Percentiles rank a stretch among this genome's conserved stretches.
These are phyloP conservation scores for Sarotherodon lohbergeri DNA, from an alignment of 2,113 vertebrate genomes.

Conservation along the genomic window DNA sequence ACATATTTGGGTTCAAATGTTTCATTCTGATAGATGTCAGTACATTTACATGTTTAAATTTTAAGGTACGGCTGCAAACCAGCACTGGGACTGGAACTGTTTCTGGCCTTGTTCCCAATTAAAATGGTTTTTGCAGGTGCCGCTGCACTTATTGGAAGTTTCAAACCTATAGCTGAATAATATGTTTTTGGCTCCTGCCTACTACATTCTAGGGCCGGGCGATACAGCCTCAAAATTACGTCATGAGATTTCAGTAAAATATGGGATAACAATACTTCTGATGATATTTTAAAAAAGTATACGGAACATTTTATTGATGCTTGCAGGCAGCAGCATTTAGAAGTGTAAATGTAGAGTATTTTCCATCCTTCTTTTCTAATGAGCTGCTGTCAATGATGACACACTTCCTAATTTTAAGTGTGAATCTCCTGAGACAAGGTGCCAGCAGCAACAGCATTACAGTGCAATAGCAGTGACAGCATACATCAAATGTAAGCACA, in stretches of 20 bases:
- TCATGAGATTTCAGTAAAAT: background rate
- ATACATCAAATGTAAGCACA: background rate
- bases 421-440: background rate
- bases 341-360: background rate
- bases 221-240: background rate
- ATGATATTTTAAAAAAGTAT: accelerated
- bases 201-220: background rate
- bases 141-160: background rate
- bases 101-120: background rate
- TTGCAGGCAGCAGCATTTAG: background rate
- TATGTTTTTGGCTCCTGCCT: background rate
- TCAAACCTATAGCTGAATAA: background rate
- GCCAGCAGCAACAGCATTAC: background rate
- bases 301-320: background rate
- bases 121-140: background rate
- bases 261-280: background rate
- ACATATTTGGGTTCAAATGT: background rate
- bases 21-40: background rate
- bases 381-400: background rate
- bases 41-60: background rate
- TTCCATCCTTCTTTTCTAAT: background rate
- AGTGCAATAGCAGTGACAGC: background rate
- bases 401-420: background rate
- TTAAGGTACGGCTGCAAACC: background rate
- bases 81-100: background rate